phyloP scores from a whole-genome alignment of 1,140 invertebrate species.

The Conus ventricosus region DNA sequence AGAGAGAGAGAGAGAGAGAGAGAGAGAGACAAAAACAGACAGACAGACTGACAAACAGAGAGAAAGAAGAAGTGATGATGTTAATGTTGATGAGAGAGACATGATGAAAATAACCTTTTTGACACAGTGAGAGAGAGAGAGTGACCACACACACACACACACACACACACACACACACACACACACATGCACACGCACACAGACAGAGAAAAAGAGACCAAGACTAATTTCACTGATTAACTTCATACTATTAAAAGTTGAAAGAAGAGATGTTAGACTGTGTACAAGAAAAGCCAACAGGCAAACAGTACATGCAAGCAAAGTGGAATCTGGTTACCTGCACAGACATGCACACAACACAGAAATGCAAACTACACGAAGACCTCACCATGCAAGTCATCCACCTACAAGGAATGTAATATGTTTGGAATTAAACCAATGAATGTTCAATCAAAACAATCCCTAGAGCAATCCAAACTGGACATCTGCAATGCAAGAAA shows the following conservation, averaged over 20 bases:
- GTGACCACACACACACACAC: neutral
- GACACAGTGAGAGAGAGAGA: neutral
- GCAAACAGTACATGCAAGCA: too few relatives aligned
- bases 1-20: too few relatives aligned
- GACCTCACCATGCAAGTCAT: conserved; percentile 41
- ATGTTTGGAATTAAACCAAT: too few relatives aligned
- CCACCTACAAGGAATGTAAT: conserved; percentile 34
- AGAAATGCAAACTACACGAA: neutral
- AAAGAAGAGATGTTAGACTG: too few relatives aligned
- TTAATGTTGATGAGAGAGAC: neutral
- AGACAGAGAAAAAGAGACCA: neutral
- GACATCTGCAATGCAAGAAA: too few relatives aligned
- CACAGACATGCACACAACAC: neutral
- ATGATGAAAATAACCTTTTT: neutral
- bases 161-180: too few relatives aligned
- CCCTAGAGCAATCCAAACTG: too few relatives aligned
- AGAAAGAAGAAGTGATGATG: too few relatives aligned
- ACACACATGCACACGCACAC: neutral
- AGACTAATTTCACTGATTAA: neutral
- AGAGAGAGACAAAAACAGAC: too few relatives aligned
- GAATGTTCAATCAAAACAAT: too few relatives aligned
- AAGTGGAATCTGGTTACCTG: neutral
- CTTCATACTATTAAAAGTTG: too few relatives aligned
- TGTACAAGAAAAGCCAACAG: too few relatives aligned
- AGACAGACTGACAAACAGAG: neutral